Evolutionary conservation across 1,140 invertebrate species (phyloP), one percentile per base, ranked within the genome.

Genomic region (Drosophila obscura): DNA sequence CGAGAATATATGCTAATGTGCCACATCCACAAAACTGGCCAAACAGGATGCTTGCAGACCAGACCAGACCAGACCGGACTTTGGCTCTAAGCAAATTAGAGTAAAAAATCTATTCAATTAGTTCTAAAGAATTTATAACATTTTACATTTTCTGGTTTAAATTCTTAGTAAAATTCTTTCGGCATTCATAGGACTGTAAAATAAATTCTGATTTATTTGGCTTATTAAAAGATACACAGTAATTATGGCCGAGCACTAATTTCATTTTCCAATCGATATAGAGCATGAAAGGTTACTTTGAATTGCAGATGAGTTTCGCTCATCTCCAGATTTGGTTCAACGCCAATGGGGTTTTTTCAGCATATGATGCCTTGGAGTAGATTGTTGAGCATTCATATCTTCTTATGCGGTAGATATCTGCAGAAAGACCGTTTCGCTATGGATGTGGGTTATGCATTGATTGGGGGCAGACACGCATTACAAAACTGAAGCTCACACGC

Each of bases 1-100:
- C 4, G 4, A 13, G 35, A 39, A 50, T 58, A 22, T 71, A 71
- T 71, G 65, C 67, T 71, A 69, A 71, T 71, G 45, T 31, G 52
- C 35, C 67, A 49, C 5, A 41, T 35, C 31, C 31, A 35, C 22
- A 19, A 50, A 71, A 58, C 67, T 49, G 28, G 67, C 35, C 51
- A 69, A 68, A 58, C 67, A 45, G 35, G 67, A 71, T 58, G 35
- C 45, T 35, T 15, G 24, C 3, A 39, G 65, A 63, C 35, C n/a
- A 39, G 8, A n/a, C n/a, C 26, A 31, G 6, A 44, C 44, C 24
- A 49, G 46, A 66, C 64, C 48, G 61, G 64, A 5, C 11, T 4
- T 39, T 53, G 49, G 16, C 9, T 22, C 15, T 39, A 28, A 39
- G 4, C 11, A 49, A 68, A 6, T 31, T 44, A 22, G 15, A 7